Evolutionary conservation across 2,888 invertebrate genomes (phyloP).

Genomic region (Tinea pellionella): DNA sequence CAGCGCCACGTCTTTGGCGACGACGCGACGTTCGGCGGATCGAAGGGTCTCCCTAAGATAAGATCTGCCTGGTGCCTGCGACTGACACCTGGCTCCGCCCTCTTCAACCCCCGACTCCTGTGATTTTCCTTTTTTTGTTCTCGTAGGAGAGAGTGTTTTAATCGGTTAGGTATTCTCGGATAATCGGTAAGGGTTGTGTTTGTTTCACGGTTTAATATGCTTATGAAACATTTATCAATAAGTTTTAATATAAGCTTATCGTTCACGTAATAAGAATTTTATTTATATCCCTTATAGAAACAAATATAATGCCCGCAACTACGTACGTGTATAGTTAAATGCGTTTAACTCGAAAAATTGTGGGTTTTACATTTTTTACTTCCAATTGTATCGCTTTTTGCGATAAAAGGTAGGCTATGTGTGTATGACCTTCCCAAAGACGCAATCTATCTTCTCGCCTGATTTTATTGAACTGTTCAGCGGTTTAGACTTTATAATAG

Average conservation of each 20-base stretch:
- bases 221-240: neutral
- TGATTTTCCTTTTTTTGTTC: slow-evolving; percentile 29
- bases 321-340: no score
- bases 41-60: slow-evolving; percentile 34
- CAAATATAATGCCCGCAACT: no score
- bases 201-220: neutral
- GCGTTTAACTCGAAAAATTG: no score
- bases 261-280: no score
- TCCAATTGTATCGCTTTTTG: no score
- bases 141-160: neutral
- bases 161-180: slow-evolving; percentile 8
- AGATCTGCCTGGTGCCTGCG: slow-evolving; percentile 55
- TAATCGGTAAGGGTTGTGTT: neutral
- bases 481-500: no score
- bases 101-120: slow-evolving; percentile 30
- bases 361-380: no score
- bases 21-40: slow-evolving; percentile 4
- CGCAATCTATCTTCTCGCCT: no score
- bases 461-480: no score
- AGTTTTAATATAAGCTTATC: neutral
- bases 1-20: slow-evolving; percentile 4
- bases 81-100: slow-evolving; percentile 64
- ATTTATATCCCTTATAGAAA: no score
- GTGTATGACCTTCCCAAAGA: no score
- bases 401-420: no score